Evolutionary conservation across 2,113 vertebrate genomes (phyloP), one percentile per base, ranked within the genome.

Genomic region (Poicephalus meyeri): DNA sequence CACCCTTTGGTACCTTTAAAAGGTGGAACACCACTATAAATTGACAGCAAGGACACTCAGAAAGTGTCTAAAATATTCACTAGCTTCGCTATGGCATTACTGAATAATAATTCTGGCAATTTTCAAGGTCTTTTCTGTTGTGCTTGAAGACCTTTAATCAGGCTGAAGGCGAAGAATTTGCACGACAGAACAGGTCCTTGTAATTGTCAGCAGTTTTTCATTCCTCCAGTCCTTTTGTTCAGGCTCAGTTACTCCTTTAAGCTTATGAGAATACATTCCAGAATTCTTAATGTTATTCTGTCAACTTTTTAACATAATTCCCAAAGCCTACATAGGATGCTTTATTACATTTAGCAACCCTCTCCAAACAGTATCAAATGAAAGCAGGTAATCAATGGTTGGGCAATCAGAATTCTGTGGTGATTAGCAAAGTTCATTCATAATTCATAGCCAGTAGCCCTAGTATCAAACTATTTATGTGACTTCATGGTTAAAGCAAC

Each of bases 111-210:
- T 86, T 46, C 83, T 81, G 42, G 29, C 64, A 86, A 74, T 92
- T 12, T 93, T 47, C 80, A 91, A 74, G 39, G 60, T 90, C 86
- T 80, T 13, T 88, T 93, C 60, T 0, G 0, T 53, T 7, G 7
- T 55, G 41, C 64, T 70, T 94, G 64, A 63, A 94, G 91, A 88
- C 80, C 68, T 83, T 90, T 90, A 88, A 93, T 94, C 35, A 95
- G 60, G 46, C 60, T 90, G 92, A 92, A 91, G 65, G 44, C 91
- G 79, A 93, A 83, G 53, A 93, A 93, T 96, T 86, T 95, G 72
- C 58, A 84, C 84, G 76, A 88, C 56, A 64, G 82, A 94, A 70
- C 13, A 82, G 49, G 49, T 90, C 39, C 39, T 86, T 68, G 25
- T 25, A 88, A 89, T 14, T 70, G 58, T 25, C 63, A 77, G 66